phyloP scores from a whole-genome alignment of 2,113 vertebrate species.

The Mormyrus iriodes region DNA sequence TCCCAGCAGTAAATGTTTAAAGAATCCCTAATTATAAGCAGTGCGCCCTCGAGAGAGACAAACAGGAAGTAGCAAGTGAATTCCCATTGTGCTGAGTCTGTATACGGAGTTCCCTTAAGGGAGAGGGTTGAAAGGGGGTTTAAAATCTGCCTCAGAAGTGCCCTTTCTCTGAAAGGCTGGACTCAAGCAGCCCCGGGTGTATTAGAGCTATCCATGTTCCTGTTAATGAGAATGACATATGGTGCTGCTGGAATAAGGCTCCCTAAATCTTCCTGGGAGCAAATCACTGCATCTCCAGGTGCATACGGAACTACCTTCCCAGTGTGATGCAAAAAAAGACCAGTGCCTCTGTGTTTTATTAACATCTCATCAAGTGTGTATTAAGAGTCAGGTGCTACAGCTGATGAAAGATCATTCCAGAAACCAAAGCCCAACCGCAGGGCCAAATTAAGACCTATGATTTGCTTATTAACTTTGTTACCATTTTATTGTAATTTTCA shows the following conservation, averaged over 20 bases:
- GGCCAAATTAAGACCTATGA: neutral
- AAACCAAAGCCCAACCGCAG: neutral
- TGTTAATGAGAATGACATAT: conserved; percentile 4
- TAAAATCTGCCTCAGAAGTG: neutral
- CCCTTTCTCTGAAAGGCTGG: neutral
- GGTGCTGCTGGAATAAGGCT: neutral
- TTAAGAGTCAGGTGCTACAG: neutral
- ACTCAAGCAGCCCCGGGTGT: neutral
- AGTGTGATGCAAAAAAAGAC: neutral
- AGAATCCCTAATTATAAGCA: neutral
- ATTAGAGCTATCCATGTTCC: neutral
- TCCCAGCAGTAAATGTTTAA: neutral
- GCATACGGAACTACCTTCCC: neutral
- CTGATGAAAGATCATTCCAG: neutral
- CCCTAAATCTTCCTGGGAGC: neutral
- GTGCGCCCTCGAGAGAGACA: neutral
- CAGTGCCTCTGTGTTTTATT: neutral
- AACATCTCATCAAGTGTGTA: neutral
- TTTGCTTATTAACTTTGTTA: neutral
- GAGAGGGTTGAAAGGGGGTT: neutral
- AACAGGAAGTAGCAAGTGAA: neutral
- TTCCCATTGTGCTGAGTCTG: neutral
- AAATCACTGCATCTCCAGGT: neutral
- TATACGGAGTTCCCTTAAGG: neutral
- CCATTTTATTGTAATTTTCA: neutral